phyloP scores from a whole-genome alignment of 2,888 invertebrate species.

The Electrophaes corylata region DNA sequence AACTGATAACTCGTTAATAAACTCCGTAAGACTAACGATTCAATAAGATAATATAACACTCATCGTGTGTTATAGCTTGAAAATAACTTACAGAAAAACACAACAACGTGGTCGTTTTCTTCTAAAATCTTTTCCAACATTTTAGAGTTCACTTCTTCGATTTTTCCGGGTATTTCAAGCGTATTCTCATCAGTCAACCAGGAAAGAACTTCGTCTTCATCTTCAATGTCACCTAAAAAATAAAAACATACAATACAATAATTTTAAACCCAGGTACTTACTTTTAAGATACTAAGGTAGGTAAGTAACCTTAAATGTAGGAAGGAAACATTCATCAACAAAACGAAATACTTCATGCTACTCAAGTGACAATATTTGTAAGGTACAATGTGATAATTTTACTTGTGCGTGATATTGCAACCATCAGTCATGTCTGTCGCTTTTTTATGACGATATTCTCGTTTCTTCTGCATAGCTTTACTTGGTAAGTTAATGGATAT shows the following conservation, averaged over 20 bases:
- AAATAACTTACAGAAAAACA: conserved; percentile 92
- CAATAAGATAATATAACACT: neutral
- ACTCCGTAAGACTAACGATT: neutral
- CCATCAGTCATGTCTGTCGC: too few relatives aligned
- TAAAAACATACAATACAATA: neutral
- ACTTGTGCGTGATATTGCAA: too few relatives aligned
- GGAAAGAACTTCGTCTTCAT: conserved; percentile 95
- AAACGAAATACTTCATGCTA: neutral
- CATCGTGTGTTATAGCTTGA: neutral
- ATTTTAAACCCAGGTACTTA: neutral
- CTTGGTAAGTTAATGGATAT: too few relatives aligned
- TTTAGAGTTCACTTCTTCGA: conserved; percentile 95
- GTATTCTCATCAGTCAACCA: conserved; percentile 97
- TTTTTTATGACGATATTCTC: too few relatives aligned
- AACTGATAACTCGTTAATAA: neutral
- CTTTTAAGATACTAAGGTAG: too few relatives aligned
- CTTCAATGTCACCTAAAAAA: conserved; percentile 90
- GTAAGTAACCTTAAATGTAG: too few relatives aligned
- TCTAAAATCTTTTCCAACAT: conserved; percentile 96
- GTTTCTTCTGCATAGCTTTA: too few relatives aligned
- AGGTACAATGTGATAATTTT: neutral
- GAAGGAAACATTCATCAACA: neutral
- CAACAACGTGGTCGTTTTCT: conserved; percentile 94
- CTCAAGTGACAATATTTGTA: neutral
- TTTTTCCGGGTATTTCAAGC: conserved; percentile 95